Evolutionary conservation across 2,888 invertebrate species (phyloP).

Genomic region (Scaptomyza parva): DNA sequence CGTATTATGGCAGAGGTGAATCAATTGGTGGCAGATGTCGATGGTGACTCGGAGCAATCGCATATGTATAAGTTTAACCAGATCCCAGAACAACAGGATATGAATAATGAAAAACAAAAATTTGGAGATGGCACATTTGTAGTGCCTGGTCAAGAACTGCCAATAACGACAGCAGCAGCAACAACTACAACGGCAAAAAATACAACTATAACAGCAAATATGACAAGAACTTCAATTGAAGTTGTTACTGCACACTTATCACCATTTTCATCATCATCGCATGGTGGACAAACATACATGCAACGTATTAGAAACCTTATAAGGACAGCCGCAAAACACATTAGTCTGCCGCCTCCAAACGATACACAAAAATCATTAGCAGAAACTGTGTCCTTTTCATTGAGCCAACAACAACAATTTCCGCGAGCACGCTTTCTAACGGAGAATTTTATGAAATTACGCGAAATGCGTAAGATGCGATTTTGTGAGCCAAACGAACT

Average conservation of each 20-base stretch:
- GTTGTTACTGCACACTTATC: neutral
- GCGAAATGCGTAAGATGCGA: slow-evolving; percentile 6
- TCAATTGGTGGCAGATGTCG: slow-evolving; percentile 16
- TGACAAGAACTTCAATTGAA: neutral
- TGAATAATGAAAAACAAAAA: neutral
- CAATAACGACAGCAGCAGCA: neutral
- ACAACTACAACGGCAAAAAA: neutral
- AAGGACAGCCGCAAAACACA: neutral
- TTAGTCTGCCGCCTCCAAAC: slow-evolving; percentile 1
- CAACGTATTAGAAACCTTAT: slow-evolving; percentile 4
- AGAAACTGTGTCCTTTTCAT: neutral
- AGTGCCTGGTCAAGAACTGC: slow-evolving; percentile 20
- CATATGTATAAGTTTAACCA: neutral
- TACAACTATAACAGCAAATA: neutral
- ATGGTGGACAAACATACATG: neutral
- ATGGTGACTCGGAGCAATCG: slow-evolving; percentile 1
- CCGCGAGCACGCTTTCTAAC: slow-evolving; percentile 8
- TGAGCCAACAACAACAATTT: neutral
- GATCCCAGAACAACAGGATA: neutral
- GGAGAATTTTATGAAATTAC: slow-evolving; percentile 20
- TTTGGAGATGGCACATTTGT: slow-evolving; percentile 11
- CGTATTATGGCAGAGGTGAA: slow-evolving; percentile 32
- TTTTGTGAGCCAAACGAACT: neutral
- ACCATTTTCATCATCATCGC: neutral
- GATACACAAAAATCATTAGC: neutral